Base-by-base conservation (phyloP, 2,113 vertebrate species). In the Ameiurus melas region DNA sequence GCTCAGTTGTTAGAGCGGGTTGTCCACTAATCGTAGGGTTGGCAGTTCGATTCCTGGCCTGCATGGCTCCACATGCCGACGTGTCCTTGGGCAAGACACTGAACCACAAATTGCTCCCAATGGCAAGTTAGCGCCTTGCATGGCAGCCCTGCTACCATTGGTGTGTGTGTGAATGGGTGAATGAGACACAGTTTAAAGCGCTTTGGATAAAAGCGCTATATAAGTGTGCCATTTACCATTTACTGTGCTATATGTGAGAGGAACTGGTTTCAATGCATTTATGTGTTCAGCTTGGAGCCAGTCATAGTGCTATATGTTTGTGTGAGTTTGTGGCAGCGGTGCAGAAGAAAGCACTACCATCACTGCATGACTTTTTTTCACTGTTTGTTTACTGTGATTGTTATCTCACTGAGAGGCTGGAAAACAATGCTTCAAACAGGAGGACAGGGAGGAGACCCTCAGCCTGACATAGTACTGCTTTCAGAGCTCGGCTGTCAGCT, bases 341-440 rank as follows among this genome's bases (percentile, higher is more conserved):
- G 53, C 17, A 55, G 5, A n/a, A 51, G 51, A 78, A 27, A 68
- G 43, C 17, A 5, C 25, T 39, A 27, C 80, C 27, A 27, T 84
- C 19, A 19, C 58, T 22, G 68, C 4, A 10, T 27, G 20, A 7
- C 1, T 4, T 77, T 2, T 64, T 47, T 64, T 43, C 30, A 20
- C 4, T 6, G 68, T 79, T 80, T 70, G 55, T 83, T 55, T 86
- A 68, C 82, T 36, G 43, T 47, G 68, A 47, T 53, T 88, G n/a
- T 80, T 51, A 68, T 70, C 27, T 86, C 4, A n/a, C 70, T 85
- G 60, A 73, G 27, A 81, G 16, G 53, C 55, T 82, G 3, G 5
- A 85, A 85, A 85, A 78, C 82, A 87, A 60, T 19, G 39, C 30
- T 79, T 77, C 71, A 86, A 79, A 87, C 64, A 79, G 71, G 14